phyloP scores from a whole-genome alignment of 2,888 invertebrate genomes.

The Lasioglossum leucozonium region DNA sequence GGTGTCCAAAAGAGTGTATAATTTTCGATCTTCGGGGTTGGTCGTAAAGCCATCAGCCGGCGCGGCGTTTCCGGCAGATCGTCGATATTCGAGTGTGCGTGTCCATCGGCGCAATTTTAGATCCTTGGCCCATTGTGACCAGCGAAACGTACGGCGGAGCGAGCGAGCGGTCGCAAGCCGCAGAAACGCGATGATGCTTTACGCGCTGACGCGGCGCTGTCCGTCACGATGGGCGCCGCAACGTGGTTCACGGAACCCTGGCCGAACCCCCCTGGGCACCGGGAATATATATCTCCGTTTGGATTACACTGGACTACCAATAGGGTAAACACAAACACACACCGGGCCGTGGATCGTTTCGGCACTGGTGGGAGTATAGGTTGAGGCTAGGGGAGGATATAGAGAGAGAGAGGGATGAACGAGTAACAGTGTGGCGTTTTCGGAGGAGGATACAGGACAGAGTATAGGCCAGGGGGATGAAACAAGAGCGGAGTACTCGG shows the following conservation, averaged over 20 bases:
- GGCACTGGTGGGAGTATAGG: slow-evolving; percentile 9
- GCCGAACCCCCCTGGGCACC: slow-evolving; percentile 58
- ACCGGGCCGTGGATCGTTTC: slow-evolving; percentile 39
- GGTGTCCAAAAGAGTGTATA: neutral
- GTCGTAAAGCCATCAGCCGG: slow-evolving; percentile 7
- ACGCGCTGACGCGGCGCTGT: slow-evolving; percentile 79
- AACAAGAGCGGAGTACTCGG: slow-evolving; percentile 45
- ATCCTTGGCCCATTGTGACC: slow-evolving; percentile 44
- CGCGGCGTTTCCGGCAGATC: neutral
- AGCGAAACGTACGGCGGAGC: slow-evolving; percentile 44
- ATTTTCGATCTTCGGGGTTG: neutral
- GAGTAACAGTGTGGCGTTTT: slow-evolving; percentile 46
- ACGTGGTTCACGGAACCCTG: slow-evolving; percentile 70
- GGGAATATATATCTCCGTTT: slow-evolving; percentile 76
- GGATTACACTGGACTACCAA: slow-evolving; percentile 80
- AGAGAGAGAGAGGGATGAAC: slow-evolving; percentile 25
- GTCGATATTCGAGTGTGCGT: slow-evolving; percentile 4
- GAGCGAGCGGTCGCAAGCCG: slow-evolving; percentile 59
- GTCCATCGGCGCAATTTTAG: slow-evolving; percentile 36
- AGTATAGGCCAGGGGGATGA: neutral
- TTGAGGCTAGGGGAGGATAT: neutral
- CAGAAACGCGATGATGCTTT: slow-evolving; percentile 77
- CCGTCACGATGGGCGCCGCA: slow-evolving; percentile 75
- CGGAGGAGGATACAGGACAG: neutral
- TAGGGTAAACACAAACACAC: slow-evolving; percentile 75